Percentiles rank a stretch among this genome's conserved stretches.
phyloP scores from a whole-genome alignment of 2,888 invertebrate species.

The Lydus trimaculatus region DNA sequence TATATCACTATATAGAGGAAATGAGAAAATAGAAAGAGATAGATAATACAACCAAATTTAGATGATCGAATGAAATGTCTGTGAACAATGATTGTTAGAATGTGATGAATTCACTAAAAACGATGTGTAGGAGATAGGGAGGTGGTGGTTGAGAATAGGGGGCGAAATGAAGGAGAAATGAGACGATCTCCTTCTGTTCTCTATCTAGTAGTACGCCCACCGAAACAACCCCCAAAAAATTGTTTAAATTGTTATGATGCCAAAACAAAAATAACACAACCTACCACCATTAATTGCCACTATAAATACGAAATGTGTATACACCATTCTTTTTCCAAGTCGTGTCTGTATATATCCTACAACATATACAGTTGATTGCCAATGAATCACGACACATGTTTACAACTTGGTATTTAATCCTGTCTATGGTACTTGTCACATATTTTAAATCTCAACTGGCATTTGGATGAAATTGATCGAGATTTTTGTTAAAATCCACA shows the following conservation, averaged over 20 bases:
- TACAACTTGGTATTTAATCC: slow-evolving; percentile 43
- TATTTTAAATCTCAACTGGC: slow-evolving; percentile 9
- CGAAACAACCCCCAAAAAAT: no score
- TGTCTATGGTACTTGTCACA: slow-evolving; percentile 34
- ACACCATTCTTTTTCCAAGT: slow-evolving; percentile 41
- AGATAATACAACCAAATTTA: neutral
- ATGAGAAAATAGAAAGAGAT: neutral
- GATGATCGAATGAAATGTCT: slow-evolving; percentile 1
- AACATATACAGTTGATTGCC: slow-evolving; percentile 29
- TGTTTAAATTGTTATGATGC: neutral
- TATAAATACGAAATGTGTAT: slow-evolving; percentile 42
- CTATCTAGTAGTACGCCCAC: no score
- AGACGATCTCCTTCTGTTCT: no score
- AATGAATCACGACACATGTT: slow-evolving; percentile 48
- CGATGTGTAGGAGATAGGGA: no score
- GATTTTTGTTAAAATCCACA: slow-evolving; percentile 6
- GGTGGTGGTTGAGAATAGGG: no score
- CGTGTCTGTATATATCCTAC: no score
- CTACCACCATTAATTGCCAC: slow-evolving; percentile 43
- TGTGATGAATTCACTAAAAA: no score
- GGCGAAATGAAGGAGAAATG: no score
- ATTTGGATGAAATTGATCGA: slow-evolving; percentile 12
- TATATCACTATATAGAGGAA: neutral
- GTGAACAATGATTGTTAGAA: neutral
- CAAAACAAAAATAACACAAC: slow-evolving; percentile 43